Base-by-base conservation (phyloP, 2,113 vertebrate genomes). In the Rhinichthys klamathensis region DNA sequence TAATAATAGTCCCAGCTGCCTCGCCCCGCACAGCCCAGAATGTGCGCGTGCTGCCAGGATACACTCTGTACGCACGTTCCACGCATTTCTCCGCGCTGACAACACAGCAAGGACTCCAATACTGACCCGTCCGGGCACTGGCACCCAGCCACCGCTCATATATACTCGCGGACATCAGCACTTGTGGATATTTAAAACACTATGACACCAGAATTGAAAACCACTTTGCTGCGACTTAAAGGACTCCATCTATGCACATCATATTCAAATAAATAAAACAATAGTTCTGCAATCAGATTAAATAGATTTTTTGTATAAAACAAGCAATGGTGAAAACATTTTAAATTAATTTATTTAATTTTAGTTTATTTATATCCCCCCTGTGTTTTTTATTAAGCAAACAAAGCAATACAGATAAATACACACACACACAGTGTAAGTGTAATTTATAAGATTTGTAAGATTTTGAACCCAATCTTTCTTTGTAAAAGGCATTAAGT, bases 1-100 rank as follows among this genome's bases (percentile, higher is more conserved):
- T 89, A 89, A 87, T 85, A 87, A 89, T 89, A 89, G 81, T 54
- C n/a, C 15, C 63, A 63, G 51, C 65, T 76, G 85, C 85, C 76
- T 83, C 58, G 38, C 80, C 70, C 49, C 38, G 75, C 83, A 75
- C 58, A 61, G 30, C 80, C 56, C 81, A 30, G 76, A 76, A 74
- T 72, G 25, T 84, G 61, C 80, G 72, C 41, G 51, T 70, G 70
- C 81, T 86, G 82, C 80, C 84, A 87, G 81, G 77, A 81, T 85
- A 89, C 89, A 90, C 60, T 85, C 69, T 88, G 85, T 86, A 84
- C 80, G 46, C 81, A 82, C 30, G 41, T 76, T 89, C 82, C 81
- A 74, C 30, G 72, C 81, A 80, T 86, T 85, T 77, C 56, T 69
- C 44, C 25, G 75, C 69, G 61, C 69, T 80, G 49, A 84, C 63